Conservation (phyloP, 2,888 invertebrate species). For the Hydrotaea cyrtoneurina region DNA sequence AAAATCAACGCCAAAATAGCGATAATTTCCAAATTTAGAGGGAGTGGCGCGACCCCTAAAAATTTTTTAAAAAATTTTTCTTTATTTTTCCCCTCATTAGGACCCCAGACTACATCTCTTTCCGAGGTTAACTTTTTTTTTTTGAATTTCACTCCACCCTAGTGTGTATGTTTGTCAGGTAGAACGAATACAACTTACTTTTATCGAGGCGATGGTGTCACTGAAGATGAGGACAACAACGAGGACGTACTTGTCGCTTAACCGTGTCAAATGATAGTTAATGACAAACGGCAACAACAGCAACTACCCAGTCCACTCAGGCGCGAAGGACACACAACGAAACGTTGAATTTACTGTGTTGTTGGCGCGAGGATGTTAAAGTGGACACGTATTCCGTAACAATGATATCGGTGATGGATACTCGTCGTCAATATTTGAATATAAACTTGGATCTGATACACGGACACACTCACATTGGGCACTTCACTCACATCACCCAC, state of each 20-base stretch:
- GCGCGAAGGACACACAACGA: neutral
- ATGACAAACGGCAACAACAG: slow-evolving; percentile 18
- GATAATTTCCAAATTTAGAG: no score
- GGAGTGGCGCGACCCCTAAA: no score
- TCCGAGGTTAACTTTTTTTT: no score
- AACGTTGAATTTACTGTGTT: neutral
- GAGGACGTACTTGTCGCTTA: neutral
- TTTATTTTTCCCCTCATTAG: no score
- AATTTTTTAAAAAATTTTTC: no score
- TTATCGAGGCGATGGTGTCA: neutral
- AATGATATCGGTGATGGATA: slow-evolving; percentile 45
- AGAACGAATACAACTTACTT: slow-evolving; percentile 35
- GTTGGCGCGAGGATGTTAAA: neutral
- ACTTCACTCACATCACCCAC: neutral
- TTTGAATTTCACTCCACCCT: no score
- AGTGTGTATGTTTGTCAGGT: neutral
- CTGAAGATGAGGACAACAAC: neutral
- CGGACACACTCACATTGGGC: neutral
- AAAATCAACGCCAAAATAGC: no score
- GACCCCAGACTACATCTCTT: no score
- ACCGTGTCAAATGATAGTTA: slow-evolving; percentile 38
- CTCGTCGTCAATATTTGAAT: slow-evolving; percentile 50
- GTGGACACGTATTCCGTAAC: slow-evolving; percentile 25
- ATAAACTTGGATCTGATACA: neutral
- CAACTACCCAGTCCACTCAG: neutral